Base-by-base conservation (phyloP, 2,797 vertebrate species). In the Anableps anableps region DNA sequence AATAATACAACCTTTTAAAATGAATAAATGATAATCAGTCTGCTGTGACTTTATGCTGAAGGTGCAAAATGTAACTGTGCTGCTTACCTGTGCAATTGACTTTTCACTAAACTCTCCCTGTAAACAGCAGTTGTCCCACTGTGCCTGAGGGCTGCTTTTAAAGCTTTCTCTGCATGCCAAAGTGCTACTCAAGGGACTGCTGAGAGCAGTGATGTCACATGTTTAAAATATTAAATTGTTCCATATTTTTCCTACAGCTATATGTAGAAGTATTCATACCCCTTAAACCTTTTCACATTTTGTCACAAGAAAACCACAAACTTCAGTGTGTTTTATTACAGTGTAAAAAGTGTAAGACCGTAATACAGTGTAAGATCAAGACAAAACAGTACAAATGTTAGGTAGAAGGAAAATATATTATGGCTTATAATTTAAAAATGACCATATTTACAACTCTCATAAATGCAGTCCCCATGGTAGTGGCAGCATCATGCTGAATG, bases 1-100 rank as follows among this genome's bases (percentile, higher is more conserved):
- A 76, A 55, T 8, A 38, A 36, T 21, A 78, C 62, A 80, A 82
- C 72, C 26, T 81, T 78, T 83, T 74, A 74, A 80, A 76, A 72
- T 82, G 17, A 85, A 84, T 66, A 58, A 88, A 75, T 80, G 26
- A 83, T 80, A n/a, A 81, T 50, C 43, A 13, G 17, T 51, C 74
- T 64, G 43, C 14, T 48, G 51, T 41, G 68, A 73, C 64, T 80
- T 43, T 64, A 64, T 51, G 77, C 77, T 72, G 70, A 79, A 68
- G 43, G 70, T n/a, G 62, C 72, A 77, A 77, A 81, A 36, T 21
- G 23, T 68, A 70, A 74, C 48, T 73, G 58, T 48, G 29, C 71
- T 77, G 74, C 48, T 84, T 82, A 81, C 41, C 78, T 62, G 71
- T 68, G 68, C 68, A 79, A 66, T 68, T 80, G 71, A 76, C 78